Base-by-base conservation (phyloP, 1,140 invertebrate species). In the Pogonomyrmex barbatus region DNA sequence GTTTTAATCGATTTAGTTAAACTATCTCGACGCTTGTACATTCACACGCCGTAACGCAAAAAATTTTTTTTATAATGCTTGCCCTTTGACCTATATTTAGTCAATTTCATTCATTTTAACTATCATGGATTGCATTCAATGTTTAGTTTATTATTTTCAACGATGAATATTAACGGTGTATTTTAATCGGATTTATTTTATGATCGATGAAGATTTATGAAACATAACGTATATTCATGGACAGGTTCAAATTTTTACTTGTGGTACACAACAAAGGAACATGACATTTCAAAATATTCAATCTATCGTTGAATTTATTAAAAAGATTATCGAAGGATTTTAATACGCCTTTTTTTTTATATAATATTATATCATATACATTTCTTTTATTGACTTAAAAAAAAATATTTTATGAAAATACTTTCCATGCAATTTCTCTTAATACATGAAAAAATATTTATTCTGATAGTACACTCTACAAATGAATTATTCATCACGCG, bases 1-100 rank as follows among this genome's bases (percentile, higher is more conserved):
- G 89, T 89, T 90, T 85, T 81, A 86, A 85, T 92, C 87, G 90
- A 91, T 91, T 92, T 91, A 87, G 90, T 89, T 88, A 87, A 73
- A 83, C 79, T 83, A 83, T 83, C 68, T 60, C 68, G 42, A 9
- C 45, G 58, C 47, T 62, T 65, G 60, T 63, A 76, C 42, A 76
- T 76, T 62, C n/a, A 47, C 24, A n/a, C 36, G 6, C 10, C 14
- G 50, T 17, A 81, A 42, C 52, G 39, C 30, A 82, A 83, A 83
- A 83, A 83, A 60, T 83, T 83, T 75, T 60, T 62, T 5, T 42
- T 83, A 83, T 83, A 75, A 83, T 83, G 47, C 39, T 60, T 45
- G 39, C 42, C 14, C 54, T 83, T 39, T 50, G 68, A 60, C 79
- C 79, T 50, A 83, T 33, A 83, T 83, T 82, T 82, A 10, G 9